Percentiles rank a stretch among this genome's conserved stretches.
phyloP scores from a whole-genome alignment of 2,888 invertebrate species.

The Nebria brevicollis region DNA sequence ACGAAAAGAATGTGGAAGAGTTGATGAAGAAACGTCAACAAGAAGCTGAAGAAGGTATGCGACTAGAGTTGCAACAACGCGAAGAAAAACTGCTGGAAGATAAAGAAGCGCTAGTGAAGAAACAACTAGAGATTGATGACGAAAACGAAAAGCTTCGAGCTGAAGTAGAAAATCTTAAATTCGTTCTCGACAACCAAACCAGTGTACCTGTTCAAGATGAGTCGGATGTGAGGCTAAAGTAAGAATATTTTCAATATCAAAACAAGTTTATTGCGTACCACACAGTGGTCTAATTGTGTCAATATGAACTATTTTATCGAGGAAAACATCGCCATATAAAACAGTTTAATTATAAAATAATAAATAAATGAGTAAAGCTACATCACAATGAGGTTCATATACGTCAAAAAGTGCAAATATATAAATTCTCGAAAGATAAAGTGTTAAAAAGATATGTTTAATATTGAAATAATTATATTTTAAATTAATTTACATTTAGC shows the following conservation, averaged over 20 bases:
- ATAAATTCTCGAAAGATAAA: too few species aligned
- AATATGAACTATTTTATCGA: too few species aligned
- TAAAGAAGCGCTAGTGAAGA: slow-evolving; percentile 22
- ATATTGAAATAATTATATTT: too few species aligned
- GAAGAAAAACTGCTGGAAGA: slow-evolving; percentile 28
- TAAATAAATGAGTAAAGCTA: too few species aligned
- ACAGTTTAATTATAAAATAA: too few species aligned
- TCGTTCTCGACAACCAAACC: background rate
- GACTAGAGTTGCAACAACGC: slow-evolving; percentile 17
- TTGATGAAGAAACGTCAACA: background rate
- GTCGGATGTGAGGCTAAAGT: background rate
- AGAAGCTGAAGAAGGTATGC: slow-evolving; percentile 25
- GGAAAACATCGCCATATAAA: too few species aligned
- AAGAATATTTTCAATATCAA: background rate
- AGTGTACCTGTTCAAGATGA: background rate
- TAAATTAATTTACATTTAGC: too few species aligned
- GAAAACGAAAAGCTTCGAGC: slow-evolving; percentile 29
- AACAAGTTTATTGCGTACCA: background rate
- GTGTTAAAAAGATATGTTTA: too few species aligned
- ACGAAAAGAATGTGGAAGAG: slow-evolving; percentile 23
- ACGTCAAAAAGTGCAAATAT: too few species aligned
- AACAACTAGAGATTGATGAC: slow-evolving; percentile 22
- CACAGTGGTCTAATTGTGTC: too few species aligned
- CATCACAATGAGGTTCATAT: too few species aligned
- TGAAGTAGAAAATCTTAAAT: background rate